Evolutionary conservation across 30 jellyfish, hydroid and myxozoan species (phyloP), one percentile per base, ranked within the genome.

Genomic region (Catostylus mosaicus): DNA sequence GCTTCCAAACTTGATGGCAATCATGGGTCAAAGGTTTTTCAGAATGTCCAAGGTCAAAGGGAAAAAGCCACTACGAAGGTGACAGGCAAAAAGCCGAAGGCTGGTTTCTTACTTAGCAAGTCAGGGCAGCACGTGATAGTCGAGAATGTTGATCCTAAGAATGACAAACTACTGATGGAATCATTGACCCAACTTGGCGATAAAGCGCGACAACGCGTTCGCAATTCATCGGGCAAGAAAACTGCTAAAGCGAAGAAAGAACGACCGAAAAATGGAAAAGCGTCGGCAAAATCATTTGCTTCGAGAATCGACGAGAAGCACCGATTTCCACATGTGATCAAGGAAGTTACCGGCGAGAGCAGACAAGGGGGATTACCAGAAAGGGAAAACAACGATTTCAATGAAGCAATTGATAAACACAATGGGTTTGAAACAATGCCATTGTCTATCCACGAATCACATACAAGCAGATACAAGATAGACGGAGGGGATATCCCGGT

Each of bases 121-220:
- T 16, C 56, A 30, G 85, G 85, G 14, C 73, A 74, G 57, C 34
- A 33, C n/a, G 85, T 74, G 37, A 74, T 74, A 14, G 85, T 74
- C 8, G 85, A 74, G 62, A 51, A 48, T 32, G 45, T 52, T 3
- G 19, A 19, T 50, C 85, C 85, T 0, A 34, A 20, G 30, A 74
- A 54, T 30, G 85, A 52, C 56, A 74, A 52, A 8, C 75, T 74
- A 34, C 59, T 74, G 11, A 35, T 74, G 52, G 64, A 74, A 31
- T 74, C 85, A 7, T 24, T 74, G 62, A 52, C 30, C 3, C 66
- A 57, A 30, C 67, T 54, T 3, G 73, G 56, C 8, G 74, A 23
- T 3, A 19, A 37, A 4, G 56, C 19, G 20, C 43, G 20, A 43
- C 56, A 65, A 33, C 1, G 46, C 0, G 24, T 2, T 1, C 45